Evolutionary conservation across 2,113 vertebrate genomes (phyloP).

Genomic region (Rhizomys pruinosus): DNA sequence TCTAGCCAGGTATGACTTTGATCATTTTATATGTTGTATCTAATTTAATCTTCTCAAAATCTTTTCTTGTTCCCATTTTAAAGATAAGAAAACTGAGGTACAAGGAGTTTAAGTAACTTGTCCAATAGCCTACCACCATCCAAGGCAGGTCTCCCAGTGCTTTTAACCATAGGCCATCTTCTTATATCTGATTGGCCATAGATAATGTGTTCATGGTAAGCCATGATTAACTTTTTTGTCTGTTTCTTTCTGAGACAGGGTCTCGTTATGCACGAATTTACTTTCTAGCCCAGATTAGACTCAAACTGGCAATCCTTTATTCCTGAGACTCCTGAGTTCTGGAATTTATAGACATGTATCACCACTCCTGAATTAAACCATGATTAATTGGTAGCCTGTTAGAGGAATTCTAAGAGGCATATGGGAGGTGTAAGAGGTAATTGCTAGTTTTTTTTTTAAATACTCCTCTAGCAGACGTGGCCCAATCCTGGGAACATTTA

Average conservation of each 20-base stretch:
- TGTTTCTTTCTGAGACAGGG: neutral
- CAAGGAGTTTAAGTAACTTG: neutral
- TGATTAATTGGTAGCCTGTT: slow-evolving; percentile 6
- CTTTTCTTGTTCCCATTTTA: slow-evolving; percentile 33
- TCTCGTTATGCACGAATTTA: neutral
- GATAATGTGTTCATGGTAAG: slow-evolving; percentile 18
- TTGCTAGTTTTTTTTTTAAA: neutral
- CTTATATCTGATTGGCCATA: neutral
- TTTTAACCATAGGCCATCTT: neutral
- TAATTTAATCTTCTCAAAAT: slow-evolving; percentile 7
- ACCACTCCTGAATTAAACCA: neutral
- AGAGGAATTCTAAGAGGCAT: neutral
- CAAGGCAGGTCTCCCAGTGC: neutral
- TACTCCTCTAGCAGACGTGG: neutral
- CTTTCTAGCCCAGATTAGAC: neutral
- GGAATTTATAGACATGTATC: neutral
- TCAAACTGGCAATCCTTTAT: too few relatives aligned
- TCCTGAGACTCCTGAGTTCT: neutral
- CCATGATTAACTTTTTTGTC: neutral
- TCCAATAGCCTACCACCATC: neutral
- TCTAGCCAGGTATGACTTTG: neutral
- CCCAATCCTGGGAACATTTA: neutral
- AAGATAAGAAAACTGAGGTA: slow-evolving; percentile 34
- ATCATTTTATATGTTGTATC: neutral
- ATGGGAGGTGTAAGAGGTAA: neutral